Evolutionary conservation across 2,113 vertebrate species (phyloP).

Genomic region (Prolemur simus): DNA sequence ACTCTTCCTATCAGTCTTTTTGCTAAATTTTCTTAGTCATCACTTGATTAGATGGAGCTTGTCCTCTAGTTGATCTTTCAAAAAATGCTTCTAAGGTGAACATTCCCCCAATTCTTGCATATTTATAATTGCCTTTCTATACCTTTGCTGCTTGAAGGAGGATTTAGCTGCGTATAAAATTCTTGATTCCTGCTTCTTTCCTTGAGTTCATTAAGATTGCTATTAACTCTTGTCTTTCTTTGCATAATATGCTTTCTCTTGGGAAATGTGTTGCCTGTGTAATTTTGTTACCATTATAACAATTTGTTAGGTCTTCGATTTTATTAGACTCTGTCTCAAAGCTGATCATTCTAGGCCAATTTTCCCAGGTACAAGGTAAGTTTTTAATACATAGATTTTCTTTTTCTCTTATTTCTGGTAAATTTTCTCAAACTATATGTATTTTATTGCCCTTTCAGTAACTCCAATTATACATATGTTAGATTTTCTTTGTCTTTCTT

Average conservation of each 20-base stretch:
- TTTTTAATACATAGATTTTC: background rate
- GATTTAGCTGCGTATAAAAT: background rate
- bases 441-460: background rate
- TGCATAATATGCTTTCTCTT: background rate
- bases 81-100: background rate
- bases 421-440: background rate
- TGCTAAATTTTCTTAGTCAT: background rate
- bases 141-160: background rate
- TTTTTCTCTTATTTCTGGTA: conserved; percentile 7
- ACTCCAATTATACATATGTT: background rate
- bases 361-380: background rate
- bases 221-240: background rate
- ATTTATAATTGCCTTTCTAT: background rate
- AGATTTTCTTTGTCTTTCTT: conserved; percentile 19
- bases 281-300: background rate
- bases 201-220: background rate
- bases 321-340: background rate
- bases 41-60: background rate
- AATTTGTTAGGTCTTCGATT: background rate
- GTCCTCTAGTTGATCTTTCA: background rate
- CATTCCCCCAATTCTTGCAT: background rate
- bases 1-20: background rate
- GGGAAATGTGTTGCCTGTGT: background rate
- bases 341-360: background rate
- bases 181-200: background rate